Conservation (phyloP, 2,888 invertebrate species). For the Drosophila meridionalis region DNA sequence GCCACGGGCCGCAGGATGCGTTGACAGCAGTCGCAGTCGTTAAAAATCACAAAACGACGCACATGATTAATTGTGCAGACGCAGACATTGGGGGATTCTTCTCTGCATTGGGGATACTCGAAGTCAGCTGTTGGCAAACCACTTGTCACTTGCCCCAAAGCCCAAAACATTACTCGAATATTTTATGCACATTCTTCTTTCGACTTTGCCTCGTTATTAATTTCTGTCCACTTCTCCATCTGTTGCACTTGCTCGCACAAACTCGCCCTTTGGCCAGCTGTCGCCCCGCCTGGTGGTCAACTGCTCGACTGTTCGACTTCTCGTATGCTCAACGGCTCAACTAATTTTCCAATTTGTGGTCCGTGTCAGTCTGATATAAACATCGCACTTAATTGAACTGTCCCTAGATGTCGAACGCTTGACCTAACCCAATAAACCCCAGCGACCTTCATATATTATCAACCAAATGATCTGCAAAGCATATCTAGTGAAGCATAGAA, state of each 20-base stretch:
- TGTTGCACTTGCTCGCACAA: conserved; percentile 10
- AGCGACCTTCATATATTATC: conserved; percentile 39
- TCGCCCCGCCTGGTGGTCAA: not conserved
- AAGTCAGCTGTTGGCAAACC: conserved; percentile 57
- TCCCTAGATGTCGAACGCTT: conserved; percentile 38
- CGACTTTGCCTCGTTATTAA: conserved; percentile 60
- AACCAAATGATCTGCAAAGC: conserved; percentile 42
- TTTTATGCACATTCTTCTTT: conserved; percentile 47
- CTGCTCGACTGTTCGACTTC: conserved; percentile 2
- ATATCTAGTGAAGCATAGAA: conserved; percentile 14
- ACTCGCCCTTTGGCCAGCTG: conserved; percentile 10
- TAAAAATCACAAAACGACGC: conserved; percentile 79
- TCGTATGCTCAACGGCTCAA: conserved; percentile 38
- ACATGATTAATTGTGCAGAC: conserved; percentile 79
- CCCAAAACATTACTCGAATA: conserved; percentile 41
- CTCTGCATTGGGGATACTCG: conserved; percentile 1
- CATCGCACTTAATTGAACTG: conserved; percentile 75
- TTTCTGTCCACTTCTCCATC: conserved; percentile 39
- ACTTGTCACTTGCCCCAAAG: conserved; percentile 45
- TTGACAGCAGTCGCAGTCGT: conserved; percentile 77
- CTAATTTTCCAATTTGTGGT: conserved; percentile 71
- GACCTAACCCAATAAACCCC: conserved; percentile 40
- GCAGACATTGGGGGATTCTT: conserved; percentile 17
- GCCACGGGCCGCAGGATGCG: conserved; percentile 53
- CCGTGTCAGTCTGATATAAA: conserved; percentile 69